phyloP scores from a whole-genome alignment of 2,113 vertebrate species.

The Mesembrinibis cayennensis region DNA sequence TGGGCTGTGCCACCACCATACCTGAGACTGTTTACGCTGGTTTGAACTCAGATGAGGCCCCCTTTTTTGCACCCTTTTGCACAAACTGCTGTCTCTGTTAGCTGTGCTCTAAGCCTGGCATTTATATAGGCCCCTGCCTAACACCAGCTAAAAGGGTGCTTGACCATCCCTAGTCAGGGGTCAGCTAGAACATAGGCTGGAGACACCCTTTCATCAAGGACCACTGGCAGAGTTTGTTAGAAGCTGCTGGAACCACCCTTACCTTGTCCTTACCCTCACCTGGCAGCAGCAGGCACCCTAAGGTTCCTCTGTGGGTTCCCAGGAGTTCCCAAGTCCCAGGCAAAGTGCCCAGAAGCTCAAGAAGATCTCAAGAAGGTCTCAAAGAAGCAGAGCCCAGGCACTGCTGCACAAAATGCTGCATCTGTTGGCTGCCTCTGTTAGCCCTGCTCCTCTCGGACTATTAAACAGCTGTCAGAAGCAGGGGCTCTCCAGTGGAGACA shows the following conservation, averaged over 20 bases:
- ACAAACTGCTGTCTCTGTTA: background rate
- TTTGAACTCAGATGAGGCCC: background rate
- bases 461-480: background rate
- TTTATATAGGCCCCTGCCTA: background rate
- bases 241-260: background rate
- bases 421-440: background rate
- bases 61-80: background rate
- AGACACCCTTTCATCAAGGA: background rate
- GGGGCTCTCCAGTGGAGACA: background rate
- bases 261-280: background rate
- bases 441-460: background rate
- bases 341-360: background rate
- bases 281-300: background rate
- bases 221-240: background rate
- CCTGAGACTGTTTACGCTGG: background rate
- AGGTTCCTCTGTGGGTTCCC: background rate
- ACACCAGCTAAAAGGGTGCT: background rate
- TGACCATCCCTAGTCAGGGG: background rate
- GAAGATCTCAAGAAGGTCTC: background rate
- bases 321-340: background rate
- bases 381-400: background rate
- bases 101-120: background rate
- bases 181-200: background rate
- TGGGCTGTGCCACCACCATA: background rate
- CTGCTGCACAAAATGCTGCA: background rate